These are phyloP conservation scores for Taenaris catops DNA, from an alignment of 2,888 invertebrate genomes.

Conservation along the genomic window DNA sequence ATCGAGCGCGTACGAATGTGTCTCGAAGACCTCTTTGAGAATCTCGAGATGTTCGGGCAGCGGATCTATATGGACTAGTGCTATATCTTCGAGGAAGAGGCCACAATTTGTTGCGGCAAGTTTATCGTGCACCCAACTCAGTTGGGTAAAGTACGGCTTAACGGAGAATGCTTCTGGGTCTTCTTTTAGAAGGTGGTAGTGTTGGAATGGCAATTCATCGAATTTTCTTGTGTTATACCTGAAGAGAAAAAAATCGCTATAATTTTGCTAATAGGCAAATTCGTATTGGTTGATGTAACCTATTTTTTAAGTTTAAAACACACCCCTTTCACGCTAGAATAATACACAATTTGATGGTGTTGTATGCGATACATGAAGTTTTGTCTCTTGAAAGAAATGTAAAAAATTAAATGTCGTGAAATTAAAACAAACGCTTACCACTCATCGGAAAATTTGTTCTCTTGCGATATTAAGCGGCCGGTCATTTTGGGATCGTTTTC, in stretches of 20 bases:
- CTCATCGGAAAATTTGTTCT: conserved; percentile 72
- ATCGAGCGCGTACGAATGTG: conserved; percentile 85
- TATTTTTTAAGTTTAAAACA: too few relatives aligned
- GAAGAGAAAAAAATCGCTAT: conserved; percentile 18
- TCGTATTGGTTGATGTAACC: too few relatives aligned
- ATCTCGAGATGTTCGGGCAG: conserved; percentile 76
- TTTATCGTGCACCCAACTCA: conserved; percentile 90
- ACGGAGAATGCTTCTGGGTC: conserved; percentile 80
- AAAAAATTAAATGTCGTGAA: too few relatives aligned
- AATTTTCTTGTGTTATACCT: conserved; percentile 90
- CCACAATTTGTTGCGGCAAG: conserved; percentile 87
- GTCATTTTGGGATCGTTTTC: conserved; percentile 78
- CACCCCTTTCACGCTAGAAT: too few relatives aligned
- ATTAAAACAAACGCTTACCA: conserved; percentile 53
- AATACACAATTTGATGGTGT: too few relatives aligned
- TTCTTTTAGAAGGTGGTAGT: conserved; percentile 79
- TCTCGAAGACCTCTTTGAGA: conserved; percentile 85
- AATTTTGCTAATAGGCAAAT: too few relatives aligned
- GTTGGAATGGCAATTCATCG: conserved; percentile 90
- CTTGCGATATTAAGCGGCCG: conserved; percentile 80
- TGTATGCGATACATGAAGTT: too few relatives aligned
- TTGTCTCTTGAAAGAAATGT: too few relatives aligned
- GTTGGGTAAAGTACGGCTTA: conserved; percentile 85
- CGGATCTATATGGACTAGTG: conserved; percentile 69
- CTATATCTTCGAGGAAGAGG: conserved; percentile 88